These are phyloP conservation scores for Ceratitis capitata DNA, from an alignment of 1,140 invertebrate species.

Conservation along the genomic window DNA sequence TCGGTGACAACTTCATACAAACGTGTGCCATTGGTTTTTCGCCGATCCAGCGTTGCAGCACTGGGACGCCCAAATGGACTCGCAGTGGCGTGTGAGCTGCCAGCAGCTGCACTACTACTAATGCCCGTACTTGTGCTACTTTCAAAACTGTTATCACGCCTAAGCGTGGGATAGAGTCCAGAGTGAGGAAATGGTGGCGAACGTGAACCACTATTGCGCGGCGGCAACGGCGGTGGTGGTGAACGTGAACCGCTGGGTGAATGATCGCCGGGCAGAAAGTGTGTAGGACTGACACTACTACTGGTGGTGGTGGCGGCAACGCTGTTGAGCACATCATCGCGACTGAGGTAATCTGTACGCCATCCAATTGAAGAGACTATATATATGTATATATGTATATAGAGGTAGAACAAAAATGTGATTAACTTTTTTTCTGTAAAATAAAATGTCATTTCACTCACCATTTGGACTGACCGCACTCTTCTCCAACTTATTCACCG, in stretches of 20 bases:
- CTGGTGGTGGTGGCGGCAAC: background rate
- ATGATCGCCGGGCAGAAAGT: background rate
- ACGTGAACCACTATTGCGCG: slow-evolving; percentile 65
- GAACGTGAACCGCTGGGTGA: slow-evolving; percentile 46
- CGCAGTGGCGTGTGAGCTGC: background rate
- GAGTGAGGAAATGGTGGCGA: background rate
- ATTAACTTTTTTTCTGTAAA: background rate
- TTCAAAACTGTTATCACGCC: background rate
- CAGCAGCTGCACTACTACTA: background rate
- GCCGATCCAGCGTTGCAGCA: slow-evolving; percentile 61
- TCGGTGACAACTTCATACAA: slow-evolving; percentile 80
- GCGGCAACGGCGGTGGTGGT: slow-evolving; percentile 67
- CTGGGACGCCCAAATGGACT: background rate
- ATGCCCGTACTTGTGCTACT: background rate
- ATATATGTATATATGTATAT: too few species aligned
- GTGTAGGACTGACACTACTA: too few species aligned
- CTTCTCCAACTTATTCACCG: slow-evolving; percentile 75
- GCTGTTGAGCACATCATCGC: background rate
- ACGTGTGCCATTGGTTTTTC: slow-evolving; percentile 66
- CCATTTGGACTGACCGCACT: slow-evolving; percentile 70
- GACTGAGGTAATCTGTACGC: slow-evolving; percentile 59
- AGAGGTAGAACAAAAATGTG: background rate
- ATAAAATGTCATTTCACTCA: slow-evolving; percentile 46
- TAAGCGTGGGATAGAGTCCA: background rate
- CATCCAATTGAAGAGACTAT: slow-evolving; percentile 68